These are phyloP conservation scores for Panagrolaimus sp. DNA, from an alignment of 1,140 invertebrate genomes.

Conservation along the genomic window DNA sequence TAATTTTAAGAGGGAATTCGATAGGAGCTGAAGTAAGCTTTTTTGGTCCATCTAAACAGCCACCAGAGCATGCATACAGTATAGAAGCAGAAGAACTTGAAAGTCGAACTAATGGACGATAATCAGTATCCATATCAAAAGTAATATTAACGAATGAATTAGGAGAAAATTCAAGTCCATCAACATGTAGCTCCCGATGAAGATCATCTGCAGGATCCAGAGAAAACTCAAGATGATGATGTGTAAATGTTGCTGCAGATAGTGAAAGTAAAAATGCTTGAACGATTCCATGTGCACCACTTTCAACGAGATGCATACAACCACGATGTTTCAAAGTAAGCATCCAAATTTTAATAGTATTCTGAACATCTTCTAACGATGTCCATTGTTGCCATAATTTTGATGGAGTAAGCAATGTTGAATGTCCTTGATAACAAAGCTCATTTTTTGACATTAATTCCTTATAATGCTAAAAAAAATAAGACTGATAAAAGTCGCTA, in stretches of 20 bases:
- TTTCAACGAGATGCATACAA: slow-evolving; percentile 37
- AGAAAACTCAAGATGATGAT: slow-evolving; percentile 40
- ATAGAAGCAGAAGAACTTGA: slow-evolving; percentile 16
- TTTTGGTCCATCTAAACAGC: slow-evolving; percentile 45
- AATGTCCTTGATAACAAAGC: slow-evolving; percentile 49
- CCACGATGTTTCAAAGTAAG: slow-evolving; percentile 48
- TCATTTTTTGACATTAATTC: slow-evolving; percentile 24
- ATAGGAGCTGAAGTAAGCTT: slow-evolving; percentile 23
- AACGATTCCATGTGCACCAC: slow-evolving; percentile 44
- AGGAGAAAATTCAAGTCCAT: slow-evolving; percentile 25
- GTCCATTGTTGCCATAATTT: slow-evolving; percentile 48
- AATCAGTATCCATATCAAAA: slow-evolving; percentile 37
- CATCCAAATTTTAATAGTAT: slow-evolving; percentile 43
- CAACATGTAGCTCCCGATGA: slow-evolving; percentile 39
- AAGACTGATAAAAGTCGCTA: slow-evolving; percentile 1
- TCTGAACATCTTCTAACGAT: slow-evolving; percentile 33
- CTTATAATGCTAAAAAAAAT: slow-evolving; percentile 22
- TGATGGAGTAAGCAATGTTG: slow-evolving; percentile 46
- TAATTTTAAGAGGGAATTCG: slow-evolving; percentile 75
- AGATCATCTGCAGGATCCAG: slow-evolving; percentile 49
- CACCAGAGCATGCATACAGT: slow-evolving; percentile 47
- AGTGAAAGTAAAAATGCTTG: slow-evolving; percentile 51
- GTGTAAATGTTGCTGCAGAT: slow-evolving; percentile 42
- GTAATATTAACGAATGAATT: slow-evolving; percentile 30
- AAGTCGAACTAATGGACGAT: slow-evolving; percentile 41